Percentiles rank a stretch among this genome's conserved stretches.
Conservation (phyloP, 1,140 invertebrate species). For the Notospermus geniculatus region DNA sequence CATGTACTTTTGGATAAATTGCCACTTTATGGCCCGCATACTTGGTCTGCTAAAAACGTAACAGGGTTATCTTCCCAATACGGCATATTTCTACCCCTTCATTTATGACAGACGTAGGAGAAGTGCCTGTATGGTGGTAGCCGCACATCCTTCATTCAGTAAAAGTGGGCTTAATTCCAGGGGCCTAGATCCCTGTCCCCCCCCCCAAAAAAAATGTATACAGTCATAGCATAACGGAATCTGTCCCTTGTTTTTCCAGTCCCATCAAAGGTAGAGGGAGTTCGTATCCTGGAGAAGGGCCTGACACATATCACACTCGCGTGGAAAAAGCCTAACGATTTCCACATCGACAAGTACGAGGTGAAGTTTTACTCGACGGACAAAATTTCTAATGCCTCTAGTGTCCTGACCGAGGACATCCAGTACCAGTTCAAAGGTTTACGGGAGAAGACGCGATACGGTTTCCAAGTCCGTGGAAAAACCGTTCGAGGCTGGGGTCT, state of each 20-base stretch:
- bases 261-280: slow-evolving; percentile 70
- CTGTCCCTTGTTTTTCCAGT: slow-evolving; percentile 38
- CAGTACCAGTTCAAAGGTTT: slow-evolving; percentile 74
- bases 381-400: slow-evolving; percentile 65
- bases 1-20: no score
- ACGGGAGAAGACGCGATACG: slow-evolving; percentile 83
- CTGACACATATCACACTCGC: slow-evolving; percentile 78
- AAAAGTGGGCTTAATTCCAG: no score
- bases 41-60: no score
- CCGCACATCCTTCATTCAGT: no score
- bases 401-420: slow-evolving; percentile 72
- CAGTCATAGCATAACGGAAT: no score
- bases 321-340: slow-evolving; percentile 74
- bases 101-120: no score
- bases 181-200: no score
- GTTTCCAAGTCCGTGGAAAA: slow-evolving; percentile 86
- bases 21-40: no score
- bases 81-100: no score
- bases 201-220: no score
- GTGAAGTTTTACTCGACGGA: slow-evolving; percentile 31
- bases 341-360: slow-evolving; percentile 27
- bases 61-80: no score
- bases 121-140: no score
- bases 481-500: slow-evolving; percentile 91
- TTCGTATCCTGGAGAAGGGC: slow-evolving; percentile 78